Percentiles rank a stretch among this genome's conserved stretches.
Evolutionary conservation across 2,797 vertebrate species (phyloP).

Genomic region (Hydrocynus forskahlii): DNA sequence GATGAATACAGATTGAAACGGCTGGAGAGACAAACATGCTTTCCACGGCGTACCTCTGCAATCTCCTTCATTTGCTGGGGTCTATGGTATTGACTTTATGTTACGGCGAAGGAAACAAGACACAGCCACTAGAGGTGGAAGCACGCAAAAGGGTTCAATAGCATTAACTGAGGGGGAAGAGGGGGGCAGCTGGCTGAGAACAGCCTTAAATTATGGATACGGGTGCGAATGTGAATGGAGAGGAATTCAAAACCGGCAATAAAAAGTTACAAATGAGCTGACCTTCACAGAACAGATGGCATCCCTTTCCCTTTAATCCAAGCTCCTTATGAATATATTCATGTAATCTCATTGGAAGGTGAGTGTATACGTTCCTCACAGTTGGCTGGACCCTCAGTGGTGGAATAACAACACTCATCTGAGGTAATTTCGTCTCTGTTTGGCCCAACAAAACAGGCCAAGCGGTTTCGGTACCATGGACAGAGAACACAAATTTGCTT

Average conservation of each 20-base stretch:
- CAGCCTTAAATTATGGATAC: background rate
- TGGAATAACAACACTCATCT: constrained; percentile 66
- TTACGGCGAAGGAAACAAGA: constrained; percentile 24
- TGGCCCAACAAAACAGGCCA: constrained; percentile 12
- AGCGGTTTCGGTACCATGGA: constrained; percentile 51
- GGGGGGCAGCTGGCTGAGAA: background rate
- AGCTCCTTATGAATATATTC: constrained; percentile 74
- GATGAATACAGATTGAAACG: constrained; percentile 16
- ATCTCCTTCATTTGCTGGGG: background rate
- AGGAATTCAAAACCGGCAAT: constrained; percentile 56
- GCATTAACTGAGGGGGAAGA: background rate
- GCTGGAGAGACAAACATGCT: constrained; percentile 1
- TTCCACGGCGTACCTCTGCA: background rate
- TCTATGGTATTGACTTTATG: constrained; percentile 22
- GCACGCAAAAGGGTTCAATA: constrained; percentile 1
- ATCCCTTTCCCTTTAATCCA: constrained; percentile 27
- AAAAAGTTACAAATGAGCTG: constrained; percentile 67
- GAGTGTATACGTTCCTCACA: constrained; percentile 52
- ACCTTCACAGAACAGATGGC: constrained; percentile 43
- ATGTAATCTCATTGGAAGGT: constrained; percentile 68
- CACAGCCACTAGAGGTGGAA: background rate
- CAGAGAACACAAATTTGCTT: constrained; percentile 66
- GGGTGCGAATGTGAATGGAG: constrained; percentile 41
- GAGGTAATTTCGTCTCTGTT: constrained; percentile 65
- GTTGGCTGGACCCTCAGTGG: constrained; percentile 34